Evolutionary conservation across 1,140 invertebrate species (phyloP), one percentile per base, ranked within the genome.

Genomic region (Musca vetustissima): DNA sequence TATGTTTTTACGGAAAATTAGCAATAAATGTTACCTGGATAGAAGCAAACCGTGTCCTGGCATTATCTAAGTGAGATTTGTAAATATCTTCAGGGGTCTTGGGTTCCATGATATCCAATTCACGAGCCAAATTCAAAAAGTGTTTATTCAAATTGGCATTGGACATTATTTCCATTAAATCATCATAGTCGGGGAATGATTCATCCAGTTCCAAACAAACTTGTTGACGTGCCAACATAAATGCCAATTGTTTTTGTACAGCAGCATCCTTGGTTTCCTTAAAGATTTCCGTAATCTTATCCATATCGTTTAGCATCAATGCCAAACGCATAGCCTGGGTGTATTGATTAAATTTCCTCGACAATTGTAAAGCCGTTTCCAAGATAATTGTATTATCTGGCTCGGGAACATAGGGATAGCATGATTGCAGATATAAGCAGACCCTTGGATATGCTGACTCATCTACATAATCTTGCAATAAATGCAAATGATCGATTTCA

Each of bases 61-160:
- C 90, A 80, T 93, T 97, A 83, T 99, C 98, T 69, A 99, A 84
- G 87, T 99, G 97, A 9, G 95, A 95, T 84, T 99, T 99, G 85
- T 99, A 99, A 13, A 99, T 97, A 84, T 99, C 98, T 83, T 99
- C 98, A 0, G 98, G 98, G 8, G 96, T 97, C 85, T 99, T 99
- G 0, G 98, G 95, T 81, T 99, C 97, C 92, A 99, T 97, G 73
- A 99, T 99, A 81, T 99, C 98, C 77, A 99, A 88, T 88, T 99
- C 98, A 83, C 98, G 91, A 3, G 93, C 98, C 61, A 99, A 85
- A 76, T 95, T 96, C 1, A 98, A 85, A 78, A 99, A 99, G 77
- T 99, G 94, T 78, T 95, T 94, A 83, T 98, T 98, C 24, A 99
- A 86, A 74, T 98, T 93, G 3, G 94, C 90, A 85, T 99, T 99